Base-by-base conservation (phyloP, 2,797 vertebrate genomes). In the Phrynocephalus vlangalii region DNA sequence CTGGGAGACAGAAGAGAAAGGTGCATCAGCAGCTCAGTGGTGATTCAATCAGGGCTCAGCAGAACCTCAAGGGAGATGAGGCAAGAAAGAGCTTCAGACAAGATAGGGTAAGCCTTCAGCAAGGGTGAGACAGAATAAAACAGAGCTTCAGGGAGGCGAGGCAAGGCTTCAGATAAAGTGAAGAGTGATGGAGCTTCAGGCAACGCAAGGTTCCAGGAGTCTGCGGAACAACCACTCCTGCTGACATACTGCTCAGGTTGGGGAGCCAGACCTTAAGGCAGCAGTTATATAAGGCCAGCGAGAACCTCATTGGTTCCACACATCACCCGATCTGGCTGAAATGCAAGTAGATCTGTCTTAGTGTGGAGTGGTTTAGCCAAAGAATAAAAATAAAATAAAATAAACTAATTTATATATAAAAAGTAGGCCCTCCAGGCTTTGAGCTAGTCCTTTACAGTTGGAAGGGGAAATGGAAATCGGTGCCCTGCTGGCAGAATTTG, bases 91-190 rank as follows among this genome's bases (percentile, higher is more conserved):
- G 15, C 33, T 85, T 67, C 56, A 68, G 73, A 75, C 84, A 77
- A 83, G 26, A 8, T 50, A 67, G 48, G 63, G 28, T 75, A 67
- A 71, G 38, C 52, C 44, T 82, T 87, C 28, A 66, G 20, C 2
- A 52, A 56, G 70, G n/a, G 30, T 70, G 30, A 83, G 50, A 20
- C 48, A 56, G 76, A 83, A 83, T 63, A 77, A 84, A 87, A 87
- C 70, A 66, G n/a, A 76, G 28, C 80, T 56, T 86, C 75, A 83
- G 63, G 70, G 56, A 87, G 63, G 44, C 71, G 50, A 86, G 30
- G n/a, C 24, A 63, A 87, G n/a, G 44, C 73, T 83, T 78, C 63
- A 70, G 72, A 56, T n/a, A 18, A 83, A 73, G 80, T 66, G 63
- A 83, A 18, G 80, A 70, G 77, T 68, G 73, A 82, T 28, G 4